Evolutionary conservation across 2,113 vertebrate genomes (phyloP).

Genomic region (Circaetus cinerascens): DNA sequence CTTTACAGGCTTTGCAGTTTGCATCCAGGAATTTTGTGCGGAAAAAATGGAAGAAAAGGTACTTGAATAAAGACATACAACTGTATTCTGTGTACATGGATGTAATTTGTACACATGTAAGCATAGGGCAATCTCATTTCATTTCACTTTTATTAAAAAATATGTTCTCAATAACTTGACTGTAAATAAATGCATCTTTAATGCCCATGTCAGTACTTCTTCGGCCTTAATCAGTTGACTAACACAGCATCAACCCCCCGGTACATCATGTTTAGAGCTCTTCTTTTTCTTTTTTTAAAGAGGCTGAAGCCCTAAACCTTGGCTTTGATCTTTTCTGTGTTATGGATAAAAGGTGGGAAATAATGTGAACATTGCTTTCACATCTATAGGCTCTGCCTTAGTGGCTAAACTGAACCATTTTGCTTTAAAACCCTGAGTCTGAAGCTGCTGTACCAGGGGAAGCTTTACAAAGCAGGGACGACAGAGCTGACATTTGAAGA

Average conservation of each 20-base stretch:
- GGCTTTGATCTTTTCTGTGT: neutral
- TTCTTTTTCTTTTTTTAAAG: neutral
- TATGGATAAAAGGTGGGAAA: neutral
- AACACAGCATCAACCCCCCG: neutral
- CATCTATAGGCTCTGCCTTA: neutral
- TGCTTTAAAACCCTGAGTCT: neutral
- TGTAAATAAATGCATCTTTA: neutral
- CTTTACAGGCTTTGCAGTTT: neutral
- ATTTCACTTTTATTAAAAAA: neutral
- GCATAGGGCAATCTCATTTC: neutral
- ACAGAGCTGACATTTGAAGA: slow-evolving; percentile 55
- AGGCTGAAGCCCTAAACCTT: neutral
- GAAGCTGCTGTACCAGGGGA: neutral
- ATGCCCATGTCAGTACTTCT: neutral
- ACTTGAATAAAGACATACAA: neutral
- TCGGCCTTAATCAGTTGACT: neutral
- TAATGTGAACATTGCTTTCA: neutral
- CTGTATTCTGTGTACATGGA: neutral
- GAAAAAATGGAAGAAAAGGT: neutral
- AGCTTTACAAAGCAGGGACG: neutral
- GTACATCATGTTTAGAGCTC: neutral
- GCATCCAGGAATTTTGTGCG: neutral
- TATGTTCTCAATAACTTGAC: neutral
- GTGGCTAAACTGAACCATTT: neutral
- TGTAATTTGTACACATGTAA: neutral